Evolutionary conservation across 2,888 invertebrate genomes (phyloP), one percentile per base, ranked within the genome.

Genomic region (Nomada hirtipes): DNA sequence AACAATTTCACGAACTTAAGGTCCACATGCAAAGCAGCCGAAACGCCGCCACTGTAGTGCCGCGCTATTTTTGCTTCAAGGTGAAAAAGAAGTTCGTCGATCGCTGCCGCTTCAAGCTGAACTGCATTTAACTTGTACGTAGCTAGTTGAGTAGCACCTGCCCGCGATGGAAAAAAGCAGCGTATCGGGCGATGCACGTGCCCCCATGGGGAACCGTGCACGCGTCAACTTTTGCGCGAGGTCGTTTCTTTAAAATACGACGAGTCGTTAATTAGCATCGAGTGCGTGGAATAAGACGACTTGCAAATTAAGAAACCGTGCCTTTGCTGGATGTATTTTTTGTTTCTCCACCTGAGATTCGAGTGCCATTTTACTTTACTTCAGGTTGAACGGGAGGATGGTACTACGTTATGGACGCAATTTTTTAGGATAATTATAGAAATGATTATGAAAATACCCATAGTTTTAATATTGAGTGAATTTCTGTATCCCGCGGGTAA

Each of bases 61-160:
- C 44, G 64, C 23, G 57, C 79, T 80, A 80, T 80, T 80, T 79
- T 57, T 63, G 68, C 57, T 47, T 63, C 79, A 79, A 80, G 79
- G 79, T 72, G 68, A 81, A 63, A 67, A 81, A 75, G 75, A 67
- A 81, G 82, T 81, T 69, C 81, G 57, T 68, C 80, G 74, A 75
- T 69, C 72, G 69, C 50, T 53, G 69, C 36, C 29, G 68, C 69
- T 73, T 73, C 72, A 61, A 67, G 60, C 65, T 71, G 67, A 75
- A 78, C 74, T 59, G 72, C 71, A 53, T 75, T 68, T 67, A 77
- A 71, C 70, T 68, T 44, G 53, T 44, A 63, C 47, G 57, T 44
- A 65, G 9, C 76, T 29, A 26, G 50, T 53, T 61, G 81, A 47
- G 15, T 15, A 76, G 76, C 83, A 81, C 82, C 82, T 29, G 64